phyloP scores from a whole-genome alignment of 2,888 invertebrate species.

The Adelognathus sp. region DNA sequence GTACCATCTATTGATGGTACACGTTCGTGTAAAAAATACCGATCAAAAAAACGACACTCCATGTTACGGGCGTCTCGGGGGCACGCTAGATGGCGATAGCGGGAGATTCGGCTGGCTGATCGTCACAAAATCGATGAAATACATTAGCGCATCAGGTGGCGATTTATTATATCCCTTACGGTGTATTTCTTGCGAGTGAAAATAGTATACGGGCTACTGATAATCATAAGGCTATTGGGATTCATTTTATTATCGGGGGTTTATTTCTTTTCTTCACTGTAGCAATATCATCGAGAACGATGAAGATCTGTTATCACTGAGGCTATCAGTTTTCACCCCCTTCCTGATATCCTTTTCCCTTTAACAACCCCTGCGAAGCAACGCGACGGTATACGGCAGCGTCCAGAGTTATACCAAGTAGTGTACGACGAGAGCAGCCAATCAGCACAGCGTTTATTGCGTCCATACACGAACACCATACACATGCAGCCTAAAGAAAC shows the following conservation, averaged over 20 bases:
- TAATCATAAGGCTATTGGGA: no score
- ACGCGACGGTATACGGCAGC: neutral
- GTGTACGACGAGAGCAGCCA: neutral
- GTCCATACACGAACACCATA: slow-evolving; percentile 16
- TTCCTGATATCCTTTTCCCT: slow-evolving; percentile 9
- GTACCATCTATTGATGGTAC: no score
- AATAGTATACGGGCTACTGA: no score
- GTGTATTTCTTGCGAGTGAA: no score
- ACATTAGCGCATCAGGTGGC: no score
- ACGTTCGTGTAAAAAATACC: no score
- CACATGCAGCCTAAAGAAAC: slow-evolving; percentile 39
- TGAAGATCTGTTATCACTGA: neutral
- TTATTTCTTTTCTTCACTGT: neutral
- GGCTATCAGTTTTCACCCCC: neutral
- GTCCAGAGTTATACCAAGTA: neutral
- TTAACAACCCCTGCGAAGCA: neutral
- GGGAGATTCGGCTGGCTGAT: no score
- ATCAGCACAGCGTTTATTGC: slow-evolving; percentile 33
- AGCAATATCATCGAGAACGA: neutral
- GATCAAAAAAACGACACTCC: no score
- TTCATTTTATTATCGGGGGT: neutral
- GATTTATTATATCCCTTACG: no score
- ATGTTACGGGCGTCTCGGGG: no score
- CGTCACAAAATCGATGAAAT: no score
- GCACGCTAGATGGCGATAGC: no score